Evolutionary conservation across 2,797 vertebrate genomes (phyloP), one percentile per base, ranked within the genome.

Genomic region (Microctenopoma stevenorrisi): DNA sequence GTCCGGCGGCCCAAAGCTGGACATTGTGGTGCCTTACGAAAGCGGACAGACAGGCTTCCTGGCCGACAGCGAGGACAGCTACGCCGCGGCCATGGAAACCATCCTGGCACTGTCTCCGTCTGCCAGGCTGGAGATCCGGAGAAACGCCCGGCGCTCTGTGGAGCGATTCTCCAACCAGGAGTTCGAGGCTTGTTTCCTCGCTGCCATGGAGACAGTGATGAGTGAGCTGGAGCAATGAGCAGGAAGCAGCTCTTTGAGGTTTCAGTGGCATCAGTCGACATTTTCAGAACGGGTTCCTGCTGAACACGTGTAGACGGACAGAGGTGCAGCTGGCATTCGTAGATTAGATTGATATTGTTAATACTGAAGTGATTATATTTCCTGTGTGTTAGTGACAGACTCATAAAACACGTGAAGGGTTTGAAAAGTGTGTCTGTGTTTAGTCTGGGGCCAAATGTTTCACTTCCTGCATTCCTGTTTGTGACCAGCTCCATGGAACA

Each of bases 1-100:
- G 73, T 98, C 97, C 0, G 97, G 97, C 1, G 97, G 97, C 15
- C 97, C 97, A 0, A 96, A 95, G 85, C 72, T 97, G 42, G 97
- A 99, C 82, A 98, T 99, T 0, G 96, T 99, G 56, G 78, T 97
- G 0, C 94, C 95, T 0, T 89, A 94, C 0, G 93, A 95, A 49
- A 95, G 94, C 22, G 83, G 28, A 1, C 74, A 80, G 47, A 98
- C 97, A 2, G 97, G 97, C 16, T 99, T 97, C 86, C 91, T 99
- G 76, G 96, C 97, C 9, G 95, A 98, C 60, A 93, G 88, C 0
- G 97, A 96, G 89, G 96, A 96, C 47, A 76, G 33, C 74, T 99
- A 97, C 0, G 94, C 95, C 0, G 90, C 95, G 0, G 86, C 79
- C 0, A 96, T 98, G 94, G 95, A 95, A 68, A 86, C 82, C 16